Base-by-base conservation (phyloP, 1,140 invertebrate species). In the Zaprionus tsacasi region DNA sequence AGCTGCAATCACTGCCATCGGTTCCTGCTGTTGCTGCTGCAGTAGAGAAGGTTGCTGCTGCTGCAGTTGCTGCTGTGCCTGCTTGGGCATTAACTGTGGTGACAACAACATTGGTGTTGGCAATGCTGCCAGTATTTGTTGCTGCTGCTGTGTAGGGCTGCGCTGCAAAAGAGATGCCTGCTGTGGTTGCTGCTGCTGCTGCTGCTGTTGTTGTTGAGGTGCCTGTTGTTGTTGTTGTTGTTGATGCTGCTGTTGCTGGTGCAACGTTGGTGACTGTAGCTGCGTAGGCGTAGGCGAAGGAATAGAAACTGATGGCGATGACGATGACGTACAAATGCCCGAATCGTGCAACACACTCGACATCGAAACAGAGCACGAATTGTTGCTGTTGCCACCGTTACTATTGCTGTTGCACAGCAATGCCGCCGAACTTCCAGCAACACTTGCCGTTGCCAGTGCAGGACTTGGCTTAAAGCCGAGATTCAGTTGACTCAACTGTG, bases 301-400 rank as follows among this genome's bases (percentile, higher is more conserved):
- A 50, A 91, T 81, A 4, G 92, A 90, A n/a, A 91, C 77, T 7
- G 91, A 83, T 6, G 92, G 77, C 48, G 91, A 88, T 0, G 91
- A 92, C 0, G 91, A 92, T 1, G 91, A 92, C 3, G 91, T 92
- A 36, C 89, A 92, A 27, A 92, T 87, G 30, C 91, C 91, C 3
- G 91, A 91, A 77, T 91, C 91, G 25, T 92, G 90, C 66, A 92
- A 66, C 35, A 91, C 82, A 91, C 82, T 73, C 15, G 91, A 82
- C 69, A 87, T 79, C 10, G 91, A 91, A 6, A 87, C 82, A 8
- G 87, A 91, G 21, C 91, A 89, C 12, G 91, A 82, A 48, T 88
- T 92, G 17, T 83, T 89, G 66, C 86, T 89, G 17, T 68, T 77
- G 33, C 63, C 70, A 12, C 74, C 50, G 38, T 71, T 72, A 17